These are phyloP conservation scores for Azorinus chamasolen DNA, from an alignment of 2,888 invertebrate genomes.

Conservation along the genomic window DNA sequence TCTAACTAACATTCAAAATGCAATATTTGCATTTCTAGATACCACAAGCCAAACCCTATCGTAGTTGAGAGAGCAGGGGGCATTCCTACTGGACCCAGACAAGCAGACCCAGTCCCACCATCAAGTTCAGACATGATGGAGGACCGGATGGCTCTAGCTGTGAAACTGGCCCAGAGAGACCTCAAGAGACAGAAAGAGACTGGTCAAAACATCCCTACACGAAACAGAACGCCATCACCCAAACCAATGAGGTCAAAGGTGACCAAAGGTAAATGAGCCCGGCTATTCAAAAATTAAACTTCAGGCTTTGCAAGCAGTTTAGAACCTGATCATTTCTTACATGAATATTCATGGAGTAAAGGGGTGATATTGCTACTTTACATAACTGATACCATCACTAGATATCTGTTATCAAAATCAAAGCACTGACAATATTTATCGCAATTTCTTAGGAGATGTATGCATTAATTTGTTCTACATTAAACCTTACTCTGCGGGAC, in stretches of 20 bases:
- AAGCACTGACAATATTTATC: too few species aligned
- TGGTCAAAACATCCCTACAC: background rate
- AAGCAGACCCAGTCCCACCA: slow-evolving; percentile 42
- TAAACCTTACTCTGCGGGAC: too few species aligned
- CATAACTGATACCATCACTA: too few species aligned
- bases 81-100: slow-evolving; percentile 11
- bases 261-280: slow-evolving; percentile 56
- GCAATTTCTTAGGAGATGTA: too few species aligned
- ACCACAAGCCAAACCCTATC: slow-evolving; percentile 68
- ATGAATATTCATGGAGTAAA: too few species aligned
- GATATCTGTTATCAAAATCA: too few species aligned
- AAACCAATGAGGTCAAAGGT: slow-evolving; percentile 50
- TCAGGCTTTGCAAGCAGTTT: too few species aligned
- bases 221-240: slow-evolving; percentile 63
- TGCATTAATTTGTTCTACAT: too few species aligned
- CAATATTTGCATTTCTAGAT: slow-evolving; percentile 48
- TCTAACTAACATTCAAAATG: too few species aligned
- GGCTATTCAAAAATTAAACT: too few species aligned
- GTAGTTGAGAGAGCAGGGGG: slow-evolving; percentile 65
- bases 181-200: slow-evolving; percentile 77
- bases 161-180: slow-evolving; percentile 80
- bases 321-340: too few species aligned
- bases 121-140: slow-evolving; percentile 75
- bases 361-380: too few species aligned
- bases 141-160: slow-evolving; percentile 78